phyloP scores from a whole-genome alignment of 2,797 vertebrate species.

The Linurgus olivaceus region DNA sequence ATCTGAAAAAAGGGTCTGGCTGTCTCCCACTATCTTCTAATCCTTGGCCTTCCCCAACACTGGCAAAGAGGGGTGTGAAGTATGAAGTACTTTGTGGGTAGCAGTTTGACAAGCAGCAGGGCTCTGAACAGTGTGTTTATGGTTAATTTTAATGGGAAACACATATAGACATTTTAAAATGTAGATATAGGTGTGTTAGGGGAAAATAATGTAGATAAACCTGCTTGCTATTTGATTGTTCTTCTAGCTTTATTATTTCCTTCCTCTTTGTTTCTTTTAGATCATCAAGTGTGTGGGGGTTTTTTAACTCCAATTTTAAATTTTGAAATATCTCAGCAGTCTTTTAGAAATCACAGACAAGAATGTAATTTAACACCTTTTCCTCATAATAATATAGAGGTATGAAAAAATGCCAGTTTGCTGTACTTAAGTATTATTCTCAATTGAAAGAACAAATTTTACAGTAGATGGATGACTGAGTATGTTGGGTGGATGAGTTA shows the following conservation, averaged over 20 bases:
- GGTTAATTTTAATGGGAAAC: background rate
- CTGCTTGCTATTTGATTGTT: background rate
- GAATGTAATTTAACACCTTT: background rate
- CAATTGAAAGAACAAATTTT: background rate
- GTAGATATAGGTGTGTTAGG: background rate
- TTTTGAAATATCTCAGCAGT: background rate
- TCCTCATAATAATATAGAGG: background rate
- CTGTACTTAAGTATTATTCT: background rate
- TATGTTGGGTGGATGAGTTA: background rate
- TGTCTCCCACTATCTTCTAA: background rate
- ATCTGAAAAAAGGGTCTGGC: background rate
- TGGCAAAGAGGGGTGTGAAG: background rate
- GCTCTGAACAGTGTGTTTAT: background rate
- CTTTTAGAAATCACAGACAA: background rate
- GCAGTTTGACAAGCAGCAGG: background rate
- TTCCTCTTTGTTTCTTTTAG: background rate
- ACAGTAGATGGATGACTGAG: background rate
- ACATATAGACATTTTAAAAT: background rate
- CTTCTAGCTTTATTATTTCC: background rate
- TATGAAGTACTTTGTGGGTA: background rate
- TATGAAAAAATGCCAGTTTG: background rate
- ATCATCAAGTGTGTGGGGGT: accelerated
- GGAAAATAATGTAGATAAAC: background rate
- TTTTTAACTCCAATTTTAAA: background rate
- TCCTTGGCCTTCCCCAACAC: background rate